Evolutionary conservation across 2,113 vertebrate genomes (phyloP).

Genomic region (Pandion haliaetus): DNA sequence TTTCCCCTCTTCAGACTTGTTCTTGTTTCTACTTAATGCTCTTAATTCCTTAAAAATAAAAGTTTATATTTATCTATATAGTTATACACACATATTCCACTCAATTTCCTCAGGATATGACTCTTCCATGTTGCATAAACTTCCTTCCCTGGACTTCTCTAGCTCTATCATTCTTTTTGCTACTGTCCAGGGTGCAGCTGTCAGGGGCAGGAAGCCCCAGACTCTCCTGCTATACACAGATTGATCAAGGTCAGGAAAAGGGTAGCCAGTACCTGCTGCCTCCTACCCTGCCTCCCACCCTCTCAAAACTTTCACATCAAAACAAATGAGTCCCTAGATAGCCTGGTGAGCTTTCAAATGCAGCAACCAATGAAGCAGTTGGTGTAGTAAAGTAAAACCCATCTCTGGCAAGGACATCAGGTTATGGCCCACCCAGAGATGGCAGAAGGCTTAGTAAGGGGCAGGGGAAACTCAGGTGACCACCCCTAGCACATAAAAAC

Average conservation of each 20-base stretch:
- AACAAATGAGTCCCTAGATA: background rate
- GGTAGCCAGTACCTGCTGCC: background rate
- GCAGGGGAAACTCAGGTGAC: background rate
- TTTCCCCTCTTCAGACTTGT: background rate
- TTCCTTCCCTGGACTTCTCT: constrained; percentile 43
- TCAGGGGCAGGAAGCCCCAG: constrained; percentile 32
- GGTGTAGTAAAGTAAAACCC: background rate
- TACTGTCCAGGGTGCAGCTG: constrained; percentile 46
- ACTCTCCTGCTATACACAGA: background rate
- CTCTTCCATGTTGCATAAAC: constrained; percentile 36
- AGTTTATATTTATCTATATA: constrained; percentile 56
- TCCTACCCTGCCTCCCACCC: background rate
- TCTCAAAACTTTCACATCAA: background rate
- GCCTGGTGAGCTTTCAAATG: background rate
- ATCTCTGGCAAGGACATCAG: background rate
- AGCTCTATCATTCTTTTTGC: constrained; percentile 34
- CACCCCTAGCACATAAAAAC: background rate
- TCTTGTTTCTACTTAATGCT: background rate
- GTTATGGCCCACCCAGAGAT: background rate
- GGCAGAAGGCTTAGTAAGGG: background rate
- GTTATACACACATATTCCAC: background rate
- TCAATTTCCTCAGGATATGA: constrained; percentile 54
- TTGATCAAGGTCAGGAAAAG: constrained; percentile 27
- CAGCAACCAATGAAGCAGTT: background rate
- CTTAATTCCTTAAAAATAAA: constrained; percentile 41